A percentile compares a stretch with the other conserved stretches of the same genome.
Evolutionary conservation across 2,888 invertebrate species (phyloP).

Genomic region (Protodeltote pygarga): DNA sequence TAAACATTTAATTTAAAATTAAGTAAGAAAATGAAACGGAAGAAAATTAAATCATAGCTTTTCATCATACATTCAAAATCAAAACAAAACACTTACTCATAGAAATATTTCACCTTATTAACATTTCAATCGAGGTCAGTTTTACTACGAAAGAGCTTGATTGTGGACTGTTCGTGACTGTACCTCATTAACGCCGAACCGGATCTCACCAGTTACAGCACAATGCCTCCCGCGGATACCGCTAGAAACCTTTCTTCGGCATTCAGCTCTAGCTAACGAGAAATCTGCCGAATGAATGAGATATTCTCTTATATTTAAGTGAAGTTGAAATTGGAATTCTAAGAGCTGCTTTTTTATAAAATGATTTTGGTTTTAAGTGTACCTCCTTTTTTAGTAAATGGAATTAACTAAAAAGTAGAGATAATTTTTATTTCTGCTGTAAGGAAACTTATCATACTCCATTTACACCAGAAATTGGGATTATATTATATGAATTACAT

Average conservation of each 20-base stretch:
- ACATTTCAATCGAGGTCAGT: constrained; percentile 46
- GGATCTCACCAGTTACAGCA: constrained; percentile 70
- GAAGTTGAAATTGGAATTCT: constrained; percentile 42
- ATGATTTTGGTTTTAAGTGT: too few relatives aligned
- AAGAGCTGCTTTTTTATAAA: not conserved
- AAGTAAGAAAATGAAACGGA: too few relatives aligned
- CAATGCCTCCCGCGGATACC: constrained; percentile 70
- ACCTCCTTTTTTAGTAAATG: too few relatives aligned
- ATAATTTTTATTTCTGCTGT: too few relatives aligned
- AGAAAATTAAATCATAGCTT: too few relatives aligned
- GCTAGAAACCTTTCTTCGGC: constrained; percentile 63
- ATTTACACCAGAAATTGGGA: too few relatives aligned
- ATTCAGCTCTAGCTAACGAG: constrained; percentile 68
- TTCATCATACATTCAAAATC: too few relatives aligned
- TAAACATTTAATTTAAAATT: too few relatives aligned
- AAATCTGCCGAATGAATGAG: constrained; percentile 55
- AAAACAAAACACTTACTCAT: constrained; percentile 6
- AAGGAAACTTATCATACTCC: too few relatives aligned
- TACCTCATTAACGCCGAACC: constrained; percentile 76
- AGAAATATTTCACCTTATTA: constrained; percentile 17
- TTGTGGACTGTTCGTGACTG: constrained; percentile 63
- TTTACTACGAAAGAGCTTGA: constrained; percentile 50
- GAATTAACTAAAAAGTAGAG: too few relatives aligned
- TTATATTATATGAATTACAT: too few relatives aligned
- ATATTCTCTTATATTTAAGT: constrained; percentile 35